Percentiles rank a stretch among this genome's conserved stretches.
phyloP scores from a whole-genome alignment of 2,113 vertebrate genomes.

The Notiomystis cincta region DNA sequence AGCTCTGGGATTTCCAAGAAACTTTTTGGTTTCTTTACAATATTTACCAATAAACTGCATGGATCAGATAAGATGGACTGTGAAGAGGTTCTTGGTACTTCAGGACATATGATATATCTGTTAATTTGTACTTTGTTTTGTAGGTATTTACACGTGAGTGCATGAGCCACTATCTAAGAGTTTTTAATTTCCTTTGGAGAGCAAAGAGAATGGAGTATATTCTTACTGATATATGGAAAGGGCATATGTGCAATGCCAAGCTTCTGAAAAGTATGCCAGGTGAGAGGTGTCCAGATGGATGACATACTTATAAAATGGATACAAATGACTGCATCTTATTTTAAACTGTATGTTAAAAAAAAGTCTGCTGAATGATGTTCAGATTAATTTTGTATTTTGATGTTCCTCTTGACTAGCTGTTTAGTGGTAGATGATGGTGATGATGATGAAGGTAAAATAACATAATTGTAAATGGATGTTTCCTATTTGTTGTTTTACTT shows the following conservation, averaged over 20 bases:
- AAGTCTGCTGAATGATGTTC: background rate
- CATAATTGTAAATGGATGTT: background rate
- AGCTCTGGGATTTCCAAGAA: background rate
- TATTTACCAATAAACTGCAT: background rate
- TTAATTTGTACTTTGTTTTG: background rate
- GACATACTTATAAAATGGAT: background rate
- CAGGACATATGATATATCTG: background rate
- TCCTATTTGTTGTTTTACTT: background rate
- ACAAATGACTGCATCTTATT: background rate
- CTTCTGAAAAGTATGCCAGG: conserved; percentile 92
- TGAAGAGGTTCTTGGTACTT: background rate
- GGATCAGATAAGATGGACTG: background rate
- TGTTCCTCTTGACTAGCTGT: background rate
- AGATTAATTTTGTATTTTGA: background rate
- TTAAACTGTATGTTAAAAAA: background rate
- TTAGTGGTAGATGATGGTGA: background rate
- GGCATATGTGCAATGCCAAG: conserved; percentile 98
- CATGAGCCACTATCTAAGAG: conserved; percentile 94
- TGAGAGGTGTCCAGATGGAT: conserved; percentile 34
- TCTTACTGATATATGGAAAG: conserved; percentile 97
- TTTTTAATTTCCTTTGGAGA: conserved; percentile 97
- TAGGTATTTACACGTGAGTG: conserved; percentile 98
- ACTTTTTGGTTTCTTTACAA: background rate
- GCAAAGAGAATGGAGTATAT: conserved; percentile 98
- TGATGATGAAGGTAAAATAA: background rate